These are phyloP conservation scores for Portevinia maculata DNA, from an alignment of 2,888 invertebrate genomes.

Conservation along the genomic window DNA sequence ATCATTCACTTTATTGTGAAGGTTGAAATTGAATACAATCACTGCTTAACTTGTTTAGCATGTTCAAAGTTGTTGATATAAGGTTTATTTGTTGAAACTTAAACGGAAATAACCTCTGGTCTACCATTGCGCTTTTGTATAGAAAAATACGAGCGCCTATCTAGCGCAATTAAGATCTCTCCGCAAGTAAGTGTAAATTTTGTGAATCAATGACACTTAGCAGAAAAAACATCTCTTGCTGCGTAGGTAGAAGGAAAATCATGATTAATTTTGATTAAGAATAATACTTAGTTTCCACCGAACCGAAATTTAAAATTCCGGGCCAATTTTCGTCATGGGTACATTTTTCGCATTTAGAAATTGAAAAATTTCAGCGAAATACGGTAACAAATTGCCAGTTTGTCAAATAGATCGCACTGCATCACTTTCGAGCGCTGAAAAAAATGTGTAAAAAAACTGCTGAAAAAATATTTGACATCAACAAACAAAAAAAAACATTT, in stretches of 20 bases:
- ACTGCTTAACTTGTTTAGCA: conserved; percentile 34
- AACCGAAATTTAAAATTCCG: too few relatives aligned
- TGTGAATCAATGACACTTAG: conserved; percentile 11
- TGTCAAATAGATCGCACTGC: too few relatives aligned
- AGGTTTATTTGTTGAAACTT: background rate
- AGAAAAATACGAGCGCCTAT: background rate
- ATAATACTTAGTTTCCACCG: too few relatives aligned
- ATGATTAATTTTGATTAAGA: background rate
- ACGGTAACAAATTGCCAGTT: too few relatives aligned
- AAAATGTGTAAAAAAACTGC: too few relatives aligned
- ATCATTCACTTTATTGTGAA: conserved; percentile 3
- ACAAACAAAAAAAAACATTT: too few relatives aligned
- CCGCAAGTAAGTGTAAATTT: conserved; percentile 4
- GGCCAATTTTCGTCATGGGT: too few relatives aligned
- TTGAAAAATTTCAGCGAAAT: too few relatives aligned
- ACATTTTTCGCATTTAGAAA: too few relatives aligned
- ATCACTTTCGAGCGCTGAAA: too few relatives aligned
- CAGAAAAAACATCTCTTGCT: background rate
- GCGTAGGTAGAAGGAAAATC: background rate
- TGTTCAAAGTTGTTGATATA: background rate
- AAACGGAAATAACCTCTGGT: conserved; percentile 25
- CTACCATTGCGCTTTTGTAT: background rate
- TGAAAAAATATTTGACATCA: too few relatives aligned
- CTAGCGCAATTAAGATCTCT: background rate
- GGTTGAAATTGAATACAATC: conserved; percentile 22